A percentile compares a stretch with the other conserved stretches of the same genome.
These are phyloP conservation scores for Eublepharis macularius DNA, from an alignment of 2,113 vertebrate species.

Conservation along the genomic window DNA sequence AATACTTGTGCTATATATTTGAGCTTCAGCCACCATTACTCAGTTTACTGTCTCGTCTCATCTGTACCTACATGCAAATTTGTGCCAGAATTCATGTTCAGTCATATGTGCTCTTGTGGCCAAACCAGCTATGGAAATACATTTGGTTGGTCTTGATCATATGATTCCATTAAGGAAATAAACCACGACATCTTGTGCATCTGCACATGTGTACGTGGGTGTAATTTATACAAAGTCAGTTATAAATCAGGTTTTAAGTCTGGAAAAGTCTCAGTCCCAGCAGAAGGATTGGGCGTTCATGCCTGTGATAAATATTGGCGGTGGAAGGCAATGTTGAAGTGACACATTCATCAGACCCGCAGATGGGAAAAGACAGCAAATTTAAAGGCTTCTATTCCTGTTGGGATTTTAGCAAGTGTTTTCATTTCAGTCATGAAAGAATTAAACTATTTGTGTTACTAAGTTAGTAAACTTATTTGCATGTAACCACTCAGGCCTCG, in stretches of 20 bases:
- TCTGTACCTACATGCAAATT: neutral
- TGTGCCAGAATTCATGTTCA: neutral
- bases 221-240: neutral
- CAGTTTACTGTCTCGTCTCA: neutral
- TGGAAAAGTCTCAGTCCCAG: neutral
- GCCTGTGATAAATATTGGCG: neutral
- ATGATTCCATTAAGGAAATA: neutral
- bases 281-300: too few species aligned
- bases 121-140: neutral
- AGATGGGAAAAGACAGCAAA: neutral
- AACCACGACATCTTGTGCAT: neutral
- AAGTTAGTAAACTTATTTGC: too few species aligned
- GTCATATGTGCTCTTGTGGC: neutral
- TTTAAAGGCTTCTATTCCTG: neutral
- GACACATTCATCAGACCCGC: too few species aligned
- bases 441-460: too few species aligned
- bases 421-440: too few species aligned
- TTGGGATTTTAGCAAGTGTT: too few species aligned
- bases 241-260: neutral
- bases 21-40: neutral
- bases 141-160: neutral
- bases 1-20: neutral
- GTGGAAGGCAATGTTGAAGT: neutral
- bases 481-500: too few species aligned
- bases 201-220: neutral